A percentile compares a stretch with the other conserved stretches of the same genome.
These are phyloP conservation scores for Hypolimnas misippus DNA, from an alignment of 2,888 invertebrate genomes.

Conservation along the genomic window DNA sequence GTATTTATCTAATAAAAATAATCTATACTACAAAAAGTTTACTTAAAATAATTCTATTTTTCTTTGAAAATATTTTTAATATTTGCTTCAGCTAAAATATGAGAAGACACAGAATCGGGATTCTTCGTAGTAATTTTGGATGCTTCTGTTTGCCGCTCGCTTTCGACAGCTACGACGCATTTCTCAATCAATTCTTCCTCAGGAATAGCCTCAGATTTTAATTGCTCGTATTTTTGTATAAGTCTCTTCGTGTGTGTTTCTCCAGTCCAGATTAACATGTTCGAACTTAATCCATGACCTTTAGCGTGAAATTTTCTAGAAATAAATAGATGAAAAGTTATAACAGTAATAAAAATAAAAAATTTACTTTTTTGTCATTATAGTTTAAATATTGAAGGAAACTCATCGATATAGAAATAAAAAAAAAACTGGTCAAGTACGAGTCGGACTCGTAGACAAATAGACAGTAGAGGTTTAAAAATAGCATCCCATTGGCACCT, in stretches of 20 bases:
- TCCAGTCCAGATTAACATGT: conserved; percentile 79
- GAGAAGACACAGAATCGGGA: conserved; percentile 61
- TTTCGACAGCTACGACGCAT: conserved; percentile 55
- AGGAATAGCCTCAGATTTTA: conserved; percentile 81
- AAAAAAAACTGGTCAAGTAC: no score
- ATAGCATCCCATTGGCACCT: no score
- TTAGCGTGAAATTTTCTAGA: conserved; percentile 87
- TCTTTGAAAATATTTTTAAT: conserved; percentile 49
- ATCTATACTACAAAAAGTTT: background rate
- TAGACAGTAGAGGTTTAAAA: no score
- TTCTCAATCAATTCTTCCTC: conserved; percentile 80
- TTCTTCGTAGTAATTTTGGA: conserved; percentile 49
- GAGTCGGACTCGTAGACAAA: no score
- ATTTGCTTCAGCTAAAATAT: conserved; percentile 54
- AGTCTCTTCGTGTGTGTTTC: conserved; percentile 85
- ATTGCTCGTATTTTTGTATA: conserved; percentile 84
- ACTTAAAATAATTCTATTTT: conserved; percentile 20
- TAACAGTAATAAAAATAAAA: no score
- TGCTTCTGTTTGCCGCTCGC: conserved; percentile 54
- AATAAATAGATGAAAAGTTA: conserved; percentile 37
- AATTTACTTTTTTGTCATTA: no score
- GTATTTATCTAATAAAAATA: background rate
- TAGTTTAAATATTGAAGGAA: no score
- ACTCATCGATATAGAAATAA: no score
- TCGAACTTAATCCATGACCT: conserved; percentile 81